Base-by-base conservation (phyloP, 2,797 vertebrate genomes). In the Diplodus sargus region DNA sequence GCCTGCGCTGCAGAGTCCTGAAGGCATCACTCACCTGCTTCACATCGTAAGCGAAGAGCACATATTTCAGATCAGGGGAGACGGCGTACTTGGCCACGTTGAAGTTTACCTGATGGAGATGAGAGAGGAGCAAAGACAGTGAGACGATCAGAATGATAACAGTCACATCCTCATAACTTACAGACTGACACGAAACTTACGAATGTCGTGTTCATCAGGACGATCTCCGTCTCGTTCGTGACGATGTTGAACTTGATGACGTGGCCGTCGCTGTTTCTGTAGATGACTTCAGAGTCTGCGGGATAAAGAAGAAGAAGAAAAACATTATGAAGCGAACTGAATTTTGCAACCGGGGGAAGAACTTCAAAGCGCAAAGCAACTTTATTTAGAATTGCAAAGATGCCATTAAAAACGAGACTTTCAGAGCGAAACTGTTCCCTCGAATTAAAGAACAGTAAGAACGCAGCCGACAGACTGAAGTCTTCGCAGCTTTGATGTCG, bases 21-120 rank as follows among this genome's bases (percentile, higher is more conserved):
- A 3, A 42, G 11, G 51, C 58, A 9, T n/a, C 39, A 39, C 90
- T 92, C 93, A 98, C 98, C 96, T 97, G 97, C 90, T 97, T 98
- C 76, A 99, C 96, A 30, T 99, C 97, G 71, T 99, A 99, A 0
- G 97, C 97, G 65, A 99, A 97, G 79, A 99, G 97, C 59, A 99
- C 97, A 14, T 96, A 99, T 87, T 96, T 97, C 90, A 98, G 91
- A 89, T 99, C 98, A n/a, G 98, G 97, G 47, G 98, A 99, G 73
- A 99, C 92, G 0, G 96, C 97, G 81, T 97, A 96, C 87, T 96
- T 97, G 65, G 96, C 97, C 85, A 97, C 97, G 90, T 98, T 99
- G 92, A 99, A 99, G 53, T 97, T 97, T 78, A 97, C 94, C 98
- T 99, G 76, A 16, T 53, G 47, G 66, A 74, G 71, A 78, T 49